Evolutionary conservation across 2,113 vertebrate genomes (phyloP).

Genomic region (Atherinomorus stipes): DNA sequence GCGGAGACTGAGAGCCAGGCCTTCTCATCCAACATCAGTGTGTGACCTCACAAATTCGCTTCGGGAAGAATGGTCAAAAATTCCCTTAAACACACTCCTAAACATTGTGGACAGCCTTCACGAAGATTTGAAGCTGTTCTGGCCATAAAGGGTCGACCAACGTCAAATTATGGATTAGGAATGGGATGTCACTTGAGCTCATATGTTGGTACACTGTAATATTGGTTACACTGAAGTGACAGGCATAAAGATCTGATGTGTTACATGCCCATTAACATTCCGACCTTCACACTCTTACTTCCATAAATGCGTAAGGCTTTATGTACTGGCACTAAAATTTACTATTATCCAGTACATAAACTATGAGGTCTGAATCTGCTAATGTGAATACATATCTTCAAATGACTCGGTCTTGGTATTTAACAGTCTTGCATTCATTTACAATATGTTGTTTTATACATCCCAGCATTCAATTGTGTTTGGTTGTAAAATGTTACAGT

Average conservation of each 20-base stretch:
- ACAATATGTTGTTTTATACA: neutral
- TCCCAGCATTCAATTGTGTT: neutral
- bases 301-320: neutral
- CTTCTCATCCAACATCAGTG: no score
- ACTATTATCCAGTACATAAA: neutral
- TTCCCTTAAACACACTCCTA: no score
- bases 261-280: neutral
- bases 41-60: no score
- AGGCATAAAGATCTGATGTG: neutral
- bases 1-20: no score
- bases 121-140: no score
- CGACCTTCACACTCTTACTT: no score
- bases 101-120: no score
- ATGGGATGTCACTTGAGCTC: no score
- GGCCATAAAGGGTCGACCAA: no score
- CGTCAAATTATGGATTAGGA: no score
- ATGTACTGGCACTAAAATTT: neutral
- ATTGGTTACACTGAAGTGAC: neutral
- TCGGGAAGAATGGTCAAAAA: no score
- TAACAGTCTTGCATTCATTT: constrained; percentile 30
- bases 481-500: constrained; percentile 35
- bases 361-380: neutral
- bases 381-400: neutral
- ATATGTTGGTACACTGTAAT: neutral
- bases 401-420: constrained; percentile 13